Base-by-base conservation (phyloP, 2,113 vertebrate genomes). In the Poeciliopsis retropinna region DNA sequence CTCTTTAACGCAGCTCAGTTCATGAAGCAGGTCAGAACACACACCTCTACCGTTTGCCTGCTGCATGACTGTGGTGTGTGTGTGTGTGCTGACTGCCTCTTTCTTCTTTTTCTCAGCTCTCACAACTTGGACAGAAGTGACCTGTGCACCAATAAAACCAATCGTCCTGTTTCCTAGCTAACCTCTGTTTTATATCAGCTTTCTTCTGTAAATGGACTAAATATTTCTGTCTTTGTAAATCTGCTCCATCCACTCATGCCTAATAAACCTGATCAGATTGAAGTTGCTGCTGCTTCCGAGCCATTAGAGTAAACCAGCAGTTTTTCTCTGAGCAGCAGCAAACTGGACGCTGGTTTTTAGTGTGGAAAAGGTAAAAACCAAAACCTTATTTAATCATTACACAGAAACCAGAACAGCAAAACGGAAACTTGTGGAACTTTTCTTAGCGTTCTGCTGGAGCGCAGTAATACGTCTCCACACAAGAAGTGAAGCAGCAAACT, bases 1-100 rank as follows among this genome's bases (percentile, higher is more conserved):
- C 95, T 99, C 78, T 99, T 98, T 88, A 99, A 96, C 80, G 97
- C 98, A 27, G 28, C 95, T n/a, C 96, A 99, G 87, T 99, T 99
- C 92, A 94, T 97, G 84, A 98, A 97, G 90, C 98, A 99, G 96
- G 98, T 98, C 87, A 86, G 78, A 64, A 12, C 10, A 1, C 13
- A 19, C 68, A 47, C 60, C 15, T 17, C 22, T 19, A 12, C 30
- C 25, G 10, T 47, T 39, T 10, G 12, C 34, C 34, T 37, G 10
- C 10, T 12, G 34, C 34, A 37, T 37, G 34, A 37, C 34, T 37
- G 10, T 34, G 34, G 34, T 2, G 9, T 34, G 34, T 34, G 34
- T 34, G 34, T 34, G 31, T 34, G 34, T 27, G 44, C 47, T 63
- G 30, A 63, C 51, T 11, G 17, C 41, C 34, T 61, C 85, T 85